Evolutionary conservation across 53 echinoderm and acorn worm species (phyloP), one percentile per base, ranked within the genome.

Genomic region (Astropecten irregularis): DNA sequence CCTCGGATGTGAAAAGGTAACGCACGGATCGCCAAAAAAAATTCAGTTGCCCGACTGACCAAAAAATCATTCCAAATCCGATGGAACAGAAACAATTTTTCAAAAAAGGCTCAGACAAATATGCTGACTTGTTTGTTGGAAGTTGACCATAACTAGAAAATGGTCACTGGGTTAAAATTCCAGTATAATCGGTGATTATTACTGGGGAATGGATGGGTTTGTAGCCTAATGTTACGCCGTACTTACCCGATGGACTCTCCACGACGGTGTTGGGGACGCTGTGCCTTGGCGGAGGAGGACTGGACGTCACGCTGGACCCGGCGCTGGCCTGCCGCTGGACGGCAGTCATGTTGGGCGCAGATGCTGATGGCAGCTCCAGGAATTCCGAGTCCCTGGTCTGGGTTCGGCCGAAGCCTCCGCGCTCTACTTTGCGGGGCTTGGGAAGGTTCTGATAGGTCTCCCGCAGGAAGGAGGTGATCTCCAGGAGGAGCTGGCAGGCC

Each of bases 401-500:
- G 1, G 92, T 87, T 11, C 88, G 79, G 49, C 69, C 79, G 44
- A 90, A 76, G 20, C 90, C 90, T 29, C 85, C 85, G 11, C 99
- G 92, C 47, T 94, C 94, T 27, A 90, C 66, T 49, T 93, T 94
- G 26, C 94, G 91, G 4, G 90, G 89, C 69, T 97, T 97, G 13
- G 99, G 99, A 1, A 97, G 84, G 69, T 85, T 90, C 85, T 94
- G 99, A 81, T 95, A 95, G 23, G 99, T 97, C 66, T 97, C 99
- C 20, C 99, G 66, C 14, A 97, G 71, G 89, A 97, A 97, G 71
- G 94, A 82, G 0, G 99, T 94, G 83, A 97, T 92, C 55, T 97
- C 99, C 39, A 84, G 68, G 4, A 97, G 88, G 2, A 97, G 94
- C 81, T 97, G 99, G 53, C 94, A 94, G 40, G 99, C 99, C 0